Conservation (phyloP, 2,113 vertebrate species). For the Zeus faber region DNA sequence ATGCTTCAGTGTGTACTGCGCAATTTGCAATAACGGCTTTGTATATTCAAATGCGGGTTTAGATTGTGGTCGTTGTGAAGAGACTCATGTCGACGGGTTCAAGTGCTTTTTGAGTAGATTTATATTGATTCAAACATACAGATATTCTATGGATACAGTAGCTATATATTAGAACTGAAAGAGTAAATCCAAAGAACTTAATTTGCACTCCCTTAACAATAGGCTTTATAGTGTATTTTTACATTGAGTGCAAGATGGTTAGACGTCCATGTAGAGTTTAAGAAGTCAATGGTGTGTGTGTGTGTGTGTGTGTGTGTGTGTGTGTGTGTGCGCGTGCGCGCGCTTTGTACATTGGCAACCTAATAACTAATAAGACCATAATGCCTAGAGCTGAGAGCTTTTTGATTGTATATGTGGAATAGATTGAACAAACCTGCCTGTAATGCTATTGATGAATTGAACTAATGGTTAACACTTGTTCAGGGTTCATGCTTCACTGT, state of each 20-base stretch:
- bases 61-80: constrained; percentile 15
- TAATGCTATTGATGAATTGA: constrained; percentile 32
- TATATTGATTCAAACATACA: constrained; percentile 11
- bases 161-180: constrained; percentile 23
- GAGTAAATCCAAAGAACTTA: constrained; percentile 67
- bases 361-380: constrained; percentile 4
- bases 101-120: constrained; percentile 20
- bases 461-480: constrained; percentile 47
- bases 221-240: constrained; percentile 7
- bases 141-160: constrained; percentile 28
- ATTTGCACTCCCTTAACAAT: constrained; percentile 50
- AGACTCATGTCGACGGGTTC: constrained; percentile 19
- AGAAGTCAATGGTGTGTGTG: constrained; percentile 6
- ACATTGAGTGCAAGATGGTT: constrained; percentile 24
- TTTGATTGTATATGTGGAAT: constrained; percentile 12
- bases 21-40: constrained; percentile 32
- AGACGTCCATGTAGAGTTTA: constrained; percentile 8
- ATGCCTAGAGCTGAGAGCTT: background rate
- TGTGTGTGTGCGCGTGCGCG: constrained; percentile 3
- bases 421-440: constrained; percentile 44
- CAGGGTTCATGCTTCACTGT: constrained; percentile 59
- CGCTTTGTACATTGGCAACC: constrained; percentile 13
- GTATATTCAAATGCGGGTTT: constrained; percentile 45
- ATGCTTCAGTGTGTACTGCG: background rate
- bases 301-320: constrained; percentile 11